Base-by-base conservation (phyloP, 2,888 invertebrate genomes). In the Sthenelais limicola region DNA sequence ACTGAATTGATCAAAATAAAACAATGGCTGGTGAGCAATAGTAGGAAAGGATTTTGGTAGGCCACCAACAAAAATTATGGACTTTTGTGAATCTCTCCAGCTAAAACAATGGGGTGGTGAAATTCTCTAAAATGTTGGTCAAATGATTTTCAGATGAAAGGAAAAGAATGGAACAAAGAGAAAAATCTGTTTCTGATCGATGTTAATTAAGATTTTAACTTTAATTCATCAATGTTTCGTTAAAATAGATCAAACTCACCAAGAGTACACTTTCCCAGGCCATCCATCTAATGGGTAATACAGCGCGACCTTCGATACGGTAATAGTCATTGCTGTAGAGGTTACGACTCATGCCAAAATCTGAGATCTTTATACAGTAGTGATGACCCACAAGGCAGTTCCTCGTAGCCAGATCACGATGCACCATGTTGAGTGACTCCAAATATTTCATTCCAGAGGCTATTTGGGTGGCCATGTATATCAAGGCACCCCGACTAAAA, bases 381-480 rank as follows among this genome's bases (percentile, higher is more conserved):
- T 92, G 92, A 84, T 92, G 92, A 77, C 95, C 95, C 74, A 96
- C 92, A 74, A 96, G 89, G 85, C 94, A 94, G 88, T 96, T 96
- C 85, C 96, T 89, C 43, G 95, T 93, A 67, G 95, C 94, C 81
- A 96, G 89, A 89, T 96, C 95, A 62, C 96, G 91, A 87, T 96
- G 96, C 66, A 96, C 95, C 86, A 96, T 95, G 89, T 94, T 94
- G 79, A 95, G 90, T 62, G 94, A 92, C 89, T 96, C 93, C 82
- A 96, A 89, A 87, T 96, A 96, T 83, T 93, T 92, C 94, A 96
- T 95, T n/a, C 96, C 96, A 3, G 94, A 93, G 0, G 96, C 94
- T 77, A 96, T 92, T 88, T 96, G 95, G 71, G 92, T 91, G 58
- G 94, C 93, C 88, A 95, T 92, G 88, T 93, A 93, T 78, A 95